Conservation (phyloP, 2,113 vertebrate genomes). For the Mohoua ochrocephala region DNA sequence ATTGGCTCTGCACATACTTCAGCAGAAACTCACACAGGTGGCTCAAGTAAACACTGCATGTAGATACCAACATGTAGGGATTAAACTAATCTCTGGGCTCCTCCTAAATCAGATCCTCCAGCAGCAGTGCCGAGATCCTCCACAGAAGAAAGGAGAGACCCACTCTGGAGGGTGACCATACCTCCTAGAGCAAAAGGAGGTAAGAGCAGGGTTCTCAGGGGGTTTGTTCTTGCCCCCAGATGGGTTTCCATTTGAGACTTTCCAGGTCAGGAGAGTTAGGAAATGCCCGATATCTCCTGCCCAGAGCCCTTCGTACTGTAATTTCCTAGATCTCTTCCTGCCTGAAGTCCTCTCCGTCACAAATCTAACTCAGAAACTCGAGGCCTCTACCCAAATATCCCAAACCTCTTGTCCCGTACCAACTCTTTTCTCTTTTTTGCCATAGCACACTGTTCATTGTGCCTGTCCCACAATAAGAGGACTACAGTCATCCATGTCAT, state of each 20-base stretch:
- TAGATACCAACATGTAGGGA: not conserved
- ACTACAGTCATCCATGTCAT: not conserved
- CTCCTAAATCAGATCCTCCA: not conserved
- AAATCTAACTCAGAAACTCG: not conserved
- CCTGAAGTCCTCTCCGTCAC: not conserved
- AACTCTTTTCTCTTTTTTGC: not conserved
- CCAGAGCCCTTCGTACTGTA: not conserved
- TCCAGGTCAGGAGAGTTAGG: not conserved
- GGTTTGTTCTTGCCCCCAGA: accelerated
- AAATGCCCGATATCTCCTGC: not conserved
- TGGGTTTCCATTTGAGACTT: not conserved
- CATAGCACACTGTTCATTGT: not conserved
- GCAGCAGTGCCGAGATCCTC: not conserved
- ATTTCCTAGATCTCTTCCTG: not conserved
- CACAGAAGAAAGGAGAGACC: not conserved
- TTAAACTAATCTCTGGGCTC: not conserved
- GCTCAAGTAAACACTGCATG: accelerated
- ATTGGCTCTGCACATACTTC: not conserved
- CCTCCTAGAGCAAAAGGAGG: not conserved
- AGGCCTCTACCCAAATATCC: not conserved
- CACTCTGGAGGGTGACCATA: not conserved
- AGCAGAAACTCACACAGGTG: accelerated
- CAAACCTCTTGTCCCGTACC: not conserved
- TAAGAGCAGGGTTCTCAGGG: not conserved
- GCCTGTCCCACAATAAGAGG: not conserved